phyloP scores from a whole-genome alignment of 2,888 invertebrate species.

The Cryptophagus acutangulus region DNA sequence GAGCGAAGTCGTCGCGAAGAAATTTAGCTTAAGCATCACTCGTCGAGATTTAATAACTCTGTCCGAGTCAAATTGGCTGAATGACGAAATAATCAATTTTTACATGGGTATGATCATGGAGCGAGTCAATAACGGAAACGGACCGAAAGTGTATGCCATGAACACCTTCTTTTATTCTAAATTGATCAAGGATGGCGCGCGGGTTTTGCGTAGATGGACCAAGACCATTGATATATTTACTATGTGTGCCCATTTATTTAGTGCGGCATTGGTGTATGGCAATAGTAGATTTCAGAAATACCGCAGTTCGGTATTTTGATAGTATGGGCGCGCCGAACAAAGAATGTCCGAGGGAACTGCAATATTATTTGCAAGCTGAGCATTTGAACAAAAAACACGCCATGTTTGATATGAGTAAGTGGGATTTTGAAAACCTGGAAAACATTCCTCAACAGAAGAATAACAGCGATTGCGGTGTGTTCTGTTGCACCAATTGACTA shows the following conservation, averaged over 20 bases:
- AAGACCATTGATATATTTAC: slow-evolving; percentile 81
- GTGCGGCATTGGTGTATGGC: slow-evolving; percentile 96
- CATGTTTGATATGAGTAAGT: slow-evolving; percentile 64
- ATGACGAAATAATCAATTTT: slow-evolving; percentile 94
- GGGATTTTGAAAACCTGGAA: slow-evolving; percentile 62
- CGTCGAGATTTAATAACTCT: slow-evolving; percentile 80
- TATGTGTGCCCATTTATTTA: slow-evolving; percentile 89
- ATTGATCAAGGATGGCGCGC: slow-evolving; percentile 71
- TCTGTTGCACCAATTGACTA: slow-evolving; percentile 95
- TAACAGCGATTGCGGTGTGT: slow-evolving; percentile 97
- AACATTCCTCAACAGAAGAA: slow-evolving; percentile 95
- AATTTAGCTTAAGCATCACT: slow-evolving; percentile 60
- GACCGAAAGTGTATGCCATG: slow-evolving; percentile 77
- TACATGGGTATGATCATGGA: slow-evolving; percentile 91
- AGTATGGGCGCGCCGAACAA: slow-evolving; percentile 81
- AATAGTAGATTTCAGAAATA: slow-evolving; percentile 66
- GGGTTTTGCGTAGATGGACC: slow-evolving; percentile 85
- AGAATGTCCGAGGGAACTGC: slow-evolving; percentile 64
- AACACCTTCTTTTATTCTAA: slow-evolving; percentile 96
- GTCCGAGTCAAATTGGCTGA: slow-evolving; percentile 83
- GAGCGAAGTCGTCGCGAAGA: slow-evolving; percentile 62
- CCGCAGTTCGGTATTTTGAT: slow-evolving; percentile 68
- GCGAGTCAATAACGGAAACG: slow-evolving; percentile 60
- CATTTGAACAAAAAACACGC: slow-evolving; percentile 81
- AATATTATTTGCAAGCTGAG: slow-evolving; percentile 77